Evolutionary conservation across 1,140 invertebrate genomes (phyloP), one percentile per base, ranked within the genome.

Genomic region (Probaryconus sp.): DNA sequence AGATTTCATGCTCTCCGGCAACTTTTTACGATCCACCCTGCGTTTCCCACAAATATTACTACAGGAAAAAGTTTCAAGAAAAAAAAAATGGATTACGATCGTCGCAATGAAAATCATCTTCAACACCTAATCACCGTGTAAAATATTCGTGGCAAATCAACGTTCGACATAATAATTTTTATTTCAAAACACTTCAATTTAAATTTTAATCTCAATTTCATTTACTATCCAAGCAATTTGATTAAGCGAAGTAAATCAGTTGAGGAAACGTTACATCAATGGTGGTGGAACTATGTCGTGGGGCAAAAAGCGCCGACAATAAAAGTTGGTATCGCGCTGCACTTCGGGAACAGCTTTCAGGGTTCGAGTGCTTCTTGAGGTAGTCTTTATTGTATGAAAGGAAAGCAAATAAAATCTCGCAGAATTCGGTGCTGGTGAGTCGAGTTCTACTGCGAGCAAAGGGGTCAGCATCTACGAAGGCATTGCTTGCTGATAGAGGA

Each of bases 401-500:
- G 51, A 63, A 68, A 68, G 47, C 53, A 68, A 63, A 55, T 68
- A 68, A 63, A 68, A 74, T 68, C 43, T 24, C 13, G 50, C 30
- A 40, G 48, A 58, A 58, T 68, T 74, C 58, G 63, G 51, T 58
- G 47, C 58, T 20, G 48, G 61, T 40, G 61, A 73, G 55, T 61
- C 53, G 47, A 69, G 26, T 65, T 68, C 51, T 60, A 69, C 65
- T 47, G 72, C 30, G 63, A 68, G n/a, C n/a, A n/a, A 68, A 74
- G 63, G 45, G 64, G 60, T 75, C 55, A 69, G 42, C 51, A 37
- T 47, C 48, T 35, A 72, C 47, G 38, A n/a, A n/a, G n/a, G 69
- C 53, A 61, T 61, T 55, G 55, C 68, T 60, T 24, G 24, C 60
- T 61, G 79, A 73, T 76, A 77, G 72, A 77, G 50, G 53, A 69